Percentiles rank a stretch among this genome's conserved stretches.
These are phyloP conservation scores for Melanostoma scalare DNA, from an alignment of 2,888 invertebrate genomes.

Conservation along the genomic window DNA sequence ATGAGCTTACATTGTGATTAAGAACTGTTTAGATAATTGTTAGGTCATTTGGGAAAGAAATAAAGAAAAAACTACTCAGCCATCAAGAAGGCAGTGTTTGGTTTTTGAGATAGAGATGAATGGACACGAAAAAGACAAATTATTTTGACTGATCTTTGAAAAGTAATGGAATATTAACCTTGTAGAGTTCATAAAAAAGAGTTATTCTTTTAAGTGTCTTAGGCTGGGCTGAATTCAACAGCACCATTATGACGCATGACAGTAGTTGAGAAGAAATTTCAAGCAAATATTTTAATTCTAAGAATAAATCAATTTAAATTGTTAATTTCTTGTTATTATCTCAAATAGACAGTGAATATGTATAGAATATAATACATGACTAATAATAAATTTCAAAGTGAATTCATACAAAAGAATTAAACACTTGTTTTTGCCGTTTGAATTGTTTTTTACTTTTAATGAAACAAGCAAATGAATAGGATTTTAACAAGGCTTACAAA, in stretches of 20 bases:
- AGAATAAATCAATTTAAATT: slow-evolving; percentile 8
- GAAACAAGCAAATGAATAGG: too few relatives aligned
- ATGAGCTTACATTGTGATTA: slow-evolving; percentile 48
- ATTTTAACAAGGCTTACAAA: background rate
- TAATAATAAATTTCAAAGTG: slow-evolving; percentile 16
- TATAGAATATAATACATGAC: background rate
- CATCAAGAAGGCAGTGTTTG: slow-evolving; percentile 6
- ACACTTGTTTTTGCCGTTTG: background rate
- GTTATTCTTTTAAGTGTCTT: background rate
- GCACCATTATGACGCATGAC: slow-evolving; percentile 1
- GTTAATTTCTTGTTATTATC: background rate
- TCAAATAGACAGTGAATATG: background rate
- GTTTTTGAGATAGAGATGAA: slow-evolving; percentile 13
- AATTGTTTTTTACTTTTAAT: too few relatives aligned
- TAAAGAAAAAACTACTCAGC: background rate
- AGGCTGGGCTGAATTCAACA: background rate
- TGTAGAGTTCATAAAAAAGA: slow-evolving; percentile 23
- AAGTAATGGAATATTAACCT: slow-evolving; percentile 24
- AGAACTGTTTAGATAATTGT: slow-evolving; percentile 59
- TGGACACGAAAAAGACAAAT: slow-evolving; percentile 49
- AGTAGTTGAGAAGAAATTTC: background rate
- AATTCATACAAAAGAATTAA: background rate
- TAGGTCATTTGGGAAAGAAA: slow-evolving; percentile 39
- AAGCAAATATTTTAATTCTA: background rate
- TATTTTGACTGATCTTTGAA: slow-evolving; percentile 32